Evolutionary conservation across 2,888 invertebrate species (phyloP).

Genomic region (Spilosoma lubricipeda): DNA sequence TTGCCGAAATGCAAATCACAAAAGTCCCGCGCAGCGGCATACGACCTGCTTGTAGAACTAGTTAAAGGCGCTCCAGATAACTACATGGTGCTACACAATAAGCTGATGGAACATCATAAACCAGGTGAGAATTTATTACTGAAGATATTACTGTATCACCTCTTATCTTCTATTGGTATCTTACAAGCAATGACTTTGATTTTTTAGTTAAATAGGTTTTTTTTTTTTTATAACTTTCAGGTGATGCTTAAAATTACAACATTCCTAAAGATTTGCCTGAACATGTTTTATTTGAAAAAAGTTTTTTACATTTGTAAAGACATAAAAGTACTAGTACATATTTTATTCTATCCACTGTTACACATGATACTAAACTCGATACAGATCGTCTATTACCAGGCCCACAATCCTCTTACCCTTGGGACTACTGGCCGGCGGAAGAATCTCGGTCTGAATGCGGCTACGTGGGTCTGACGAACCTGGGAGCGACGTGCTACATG

Average conservation of each 20-base stretch:
- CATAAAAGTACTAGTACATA: background rate
- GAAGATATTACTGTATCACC: background rate
- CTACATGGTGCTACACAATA: slow-evolving; percentile 93
- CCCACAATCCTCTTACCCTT: slow-evolving; percentile 94
- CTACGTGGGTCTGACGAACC: slow-evolving; percentile 96
- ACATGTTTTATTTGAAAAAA: too few relatives aligned
- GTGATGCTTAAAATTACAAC: background rate
- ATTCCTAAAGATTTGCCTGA: background rate
- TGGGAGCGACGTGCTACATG: slow-evolving; percentile 99
- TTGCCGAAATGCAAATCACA: slow-evolving; percentile 97
- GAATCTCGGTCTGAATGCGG: slow-evolving; percentile 98
- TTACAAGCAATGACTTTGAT: background rate
- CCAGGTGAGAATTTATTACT: slow-evolving; percentile 83
- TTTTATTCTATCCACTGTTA: background rate
- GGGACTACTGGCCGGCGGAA: slow-evolving; percentile 99
- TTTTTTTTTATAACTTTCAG: background rate
- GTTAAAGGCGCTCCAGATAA: slow-evolving; percentile 94
- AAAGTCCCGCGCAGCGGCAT: slow-evolving; percentile 95
- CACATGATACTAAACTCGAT: background rate
- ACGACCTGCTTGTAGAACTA: slow-evolving; percentile 95
- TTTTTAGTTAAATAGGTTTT: background rate
- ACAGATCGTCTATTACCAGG: slow-evolving; percentile 68
- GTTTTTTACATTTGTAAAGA: too few relatives aligned
- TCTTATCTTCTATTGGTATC: too few relatives aligned
- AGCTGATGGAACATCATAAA: slow-evolving; percentile 94